Conservation (phyloP, 30 jellyfish, hydroid and myxozoan genomes). For the Chrysaora quinquecirrha region DNA sequence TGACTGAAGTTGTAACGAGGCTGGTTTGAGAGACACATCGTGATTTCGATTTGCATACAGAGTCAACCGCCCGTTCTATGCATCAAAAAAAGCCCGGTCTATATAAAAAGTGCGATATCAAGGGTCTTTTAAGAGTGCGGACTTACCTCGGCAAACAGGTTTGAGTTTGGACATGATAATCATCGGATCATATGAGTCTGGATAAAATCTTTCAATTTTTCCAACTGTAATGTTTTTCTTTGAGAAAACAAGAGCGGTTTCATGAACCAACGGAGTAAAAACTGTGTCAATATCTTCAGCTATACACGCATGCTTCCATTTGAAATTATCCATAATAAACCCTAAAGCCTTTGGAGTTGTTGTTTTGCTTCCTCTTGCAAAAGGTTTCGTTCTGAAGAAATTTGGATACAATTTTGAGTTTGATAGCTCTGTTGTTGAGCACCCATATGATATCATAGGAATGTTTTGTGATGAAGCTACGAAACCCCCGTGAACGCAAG, state of each 20-base stretch:
- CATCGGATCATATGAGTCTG: slow-evolving; percentile 38
- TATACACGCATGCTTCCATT: slow-evolving; percentile 79
- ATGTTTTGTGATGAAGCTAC: slow-evolving; percentile 69
- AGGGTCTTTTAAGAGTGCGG: too few relatives aligned
- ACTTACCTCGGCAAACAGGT: slow-evolving; percentile 81
- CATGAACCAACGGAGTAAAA: slow-evolving; percentile 71
- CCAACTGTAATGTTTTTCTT: slow-evolving; percentile 56
- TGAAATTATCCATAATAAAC: slow-evolving; percentile 41
- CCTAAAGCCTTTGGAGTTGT: slow-evolving; percentile 76
- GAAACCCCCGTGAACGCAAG: slow-evolving; percentile 82
- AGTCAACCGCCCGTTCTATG: too few relatives aligned
- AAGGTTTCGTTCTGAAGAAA: slow-evolving; percentile 91
- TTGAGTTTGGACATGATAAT: slow-evolving; percentile 30
- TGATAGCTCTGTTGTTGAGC: slow-evolving; percentile 80
- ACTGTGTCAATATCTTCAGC: slow-evolving; percentile 69
- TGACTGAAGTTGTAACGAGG: too few relatives aligned
- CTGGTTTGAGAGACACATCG: too few relatives aligned
- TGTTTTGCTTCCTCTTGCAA: slow-evolving; percentile 81
- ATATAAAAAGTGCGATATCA: too few relatives aligned
- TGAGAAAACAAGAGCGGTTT: slow-evolving; percentile 43
- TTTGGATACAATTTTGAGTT: slow-evolving; percentile 67
- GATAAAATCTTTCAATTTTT: slow-evolving; percentile 49
- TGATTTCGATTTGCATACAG: too few relatives aligned
- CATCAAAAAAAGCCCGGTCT: too few relatives aligned
- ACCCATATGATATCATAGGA: slow-evolving; percentile 91